Evolutionary conservation across 2,888 invertebrate genomes (phyloP).

Genomic region (Patella depressa): DNA sequence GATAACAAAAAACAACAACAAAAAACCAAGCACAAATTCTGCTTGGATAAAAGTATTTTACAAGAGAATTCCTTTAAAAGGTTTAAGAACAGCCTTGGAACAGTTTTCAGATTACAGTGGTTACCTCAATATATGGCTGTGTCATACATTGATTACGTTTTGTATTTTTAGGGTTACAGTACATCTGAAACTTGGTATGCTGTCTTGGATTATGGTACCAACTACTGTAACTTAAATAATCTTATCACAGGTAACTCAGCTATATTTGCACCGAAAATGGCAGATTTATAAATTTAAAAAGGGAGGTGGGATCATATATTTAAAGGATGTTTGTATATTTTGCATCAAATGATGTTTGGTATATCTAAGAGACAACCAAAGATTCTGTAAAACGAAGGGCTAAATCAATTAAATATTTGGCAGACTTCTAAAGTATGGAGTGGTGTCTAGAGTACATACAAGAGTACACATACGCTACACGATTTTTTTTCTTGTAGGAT

Average conservation of each 20-base stretch:
- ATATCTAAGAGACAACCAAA: not conserved
- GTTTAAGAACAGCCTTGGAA: too few relatives aligned
- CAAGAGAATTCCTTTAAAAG: too few relatives aligned
- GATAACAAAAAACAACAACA: too few relatives aligned
- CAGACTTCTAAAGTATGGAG: too few relatives aligned
- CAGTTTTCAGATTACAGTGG: too few relatives aligned
- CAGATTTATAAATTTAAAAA: not conserved
- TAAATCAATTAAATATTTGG: too few relatives aligned
- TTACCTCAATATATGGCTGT: too few relatives aligned
- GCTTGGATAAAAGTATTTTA: too few relatives aligned
- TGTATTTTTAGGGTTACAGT: slow-evolving; percentile 57
- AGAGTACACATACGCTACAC: not conserved
- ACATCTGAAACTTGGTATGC: slow-evolving; percentile 68
- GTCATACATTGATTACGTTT: too few relatives aligned
- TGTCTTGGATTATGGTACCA: slow-evolving; percentile 64
- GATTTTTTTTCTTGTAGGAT: slow-evolving; percentile 45
- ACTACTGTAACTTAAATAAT: slow-evolving; percentile 68
- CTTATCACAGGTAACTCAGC: slow-evolving; percentile 58
- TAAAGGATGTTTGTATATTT: not conserved
- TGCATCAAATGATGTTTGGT: not conserved
- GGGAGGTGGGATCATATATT: too few relatives aligned
- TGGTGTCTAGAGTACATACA: not conserved
- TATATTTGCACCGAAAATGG: not conserved
- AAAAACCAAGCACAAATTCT: too few relatives aligned
- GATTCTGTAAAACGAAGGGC: too few relatives aligned